Evolutionary conservation across 2,113 vertebrate genomes (phyloP).

Genomic region (Neolamprologus cancellatus): DNA sequence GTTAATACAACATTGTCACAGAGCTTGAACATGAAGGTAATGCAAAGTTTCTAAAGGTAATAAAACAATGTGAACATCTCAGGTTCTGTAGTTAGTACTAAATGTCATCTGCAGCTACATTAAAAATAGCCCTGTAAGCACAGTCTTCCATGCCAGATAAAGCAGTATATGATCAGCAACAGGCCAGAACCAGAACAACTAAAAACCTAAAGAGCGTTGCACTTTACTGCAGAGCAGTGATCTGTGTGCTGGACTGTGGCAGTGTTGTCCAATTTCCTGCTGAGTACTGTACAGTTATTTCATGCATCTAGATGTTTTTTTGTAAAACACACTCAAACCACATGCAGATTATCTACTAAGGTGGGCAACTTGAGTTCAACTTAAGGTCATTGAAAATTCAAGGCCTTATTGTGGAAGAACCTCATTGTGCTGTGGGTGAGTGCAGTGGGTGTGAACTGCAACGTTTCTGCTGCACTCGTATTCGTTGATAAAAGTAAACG

Average conservation of each 20-base stretch:
- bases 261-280: neutral
- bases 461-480: neutral
- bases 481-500: neutral
- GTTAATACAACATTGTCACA: neutral
- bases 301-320: neutral
- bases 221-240: neutral
- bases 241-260: neutral
- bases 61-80: neutral
- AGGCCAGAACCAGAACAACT: neutral
- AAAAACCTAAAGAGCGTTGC: accelerated
- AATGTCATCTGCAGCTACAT: neutral
- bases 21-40: neutral
- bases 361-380: neutral
- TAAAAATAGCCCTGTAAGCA: neutral
- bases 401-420: neutral
- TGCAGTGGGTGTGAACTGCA: neutral
- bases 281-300: neutral
- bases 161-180: neutral
- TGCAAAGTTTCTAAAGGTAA: neutral
- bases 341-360: neutral
- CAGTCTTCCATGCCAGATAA: neutral
- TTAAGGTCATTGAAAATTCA: neutral
- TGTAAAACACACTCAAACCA: neutral
- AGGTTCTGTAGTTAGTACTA: neutral
- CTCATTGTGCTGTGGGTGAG: neutral